phyloP scores from a whole-genome alignment of 2,888 invertebrate species.

The Plagodis dolabraria region DNA sequence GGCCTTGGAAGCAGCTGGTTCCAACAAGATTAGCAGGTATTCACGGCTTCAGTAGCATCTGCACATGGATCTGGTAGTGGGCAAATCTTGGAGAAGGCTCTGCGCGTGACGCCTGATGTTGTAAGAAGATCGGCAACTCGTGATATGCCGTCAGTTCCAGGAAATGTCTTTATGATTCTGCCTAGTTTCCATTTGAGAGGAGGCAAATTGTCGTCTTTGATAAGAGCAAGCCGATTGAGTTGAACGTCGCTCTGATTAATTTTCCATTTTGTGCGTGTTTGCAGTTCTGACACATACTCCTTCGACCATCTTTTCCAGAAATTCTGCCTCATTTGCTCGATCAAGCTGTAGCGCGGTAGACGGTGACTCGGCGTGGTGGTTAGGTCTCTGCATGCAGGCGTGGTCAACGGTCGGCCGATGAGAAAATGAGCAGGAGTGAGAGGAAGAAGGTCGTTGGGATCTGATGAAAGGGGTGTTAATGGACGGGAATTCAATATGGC shows the following conservation, averaged over 20 bases:
- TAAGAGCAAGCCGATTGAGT: conserved; percentile 25
- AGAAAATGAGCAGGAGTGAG: conserved; percentile 52
- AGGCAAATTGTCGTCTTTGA: conserved; percentile 35
- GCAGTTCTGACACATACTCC: conserved; percentile 39
- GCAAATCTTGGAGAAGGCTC: conserved; percentile 23
- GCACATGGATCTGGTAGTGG: conserved; percentile 11
- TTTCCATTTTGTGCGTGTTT: conserved; percentile 37
- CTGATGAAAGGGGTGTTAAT: conserved; percentile 34
- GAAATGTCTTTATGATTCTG: conserved; percentile 22
- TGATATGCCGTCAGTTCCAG: conserved; percentile 33
- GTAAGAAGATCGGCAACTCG: conserved; percentile 38
- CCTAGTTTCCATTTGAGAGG: conserved; percentile 38
- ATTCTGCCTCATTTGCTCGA: conserved; percentile 27
- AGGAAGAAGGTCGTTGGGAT: conserved; percentile 37
- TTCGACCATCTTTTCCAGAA: conserved; percentile 33
- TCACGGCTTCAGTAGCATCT: not conserved
- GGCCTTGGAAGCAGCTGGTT: conserved; percentile 13
- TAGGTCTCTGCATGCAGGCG: conserved; percentile 15
- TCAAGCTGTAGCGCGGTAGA: conserved; percentile 20
- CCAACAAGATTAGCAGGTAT: not conserved
- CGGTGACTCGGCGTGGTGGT: not conserved
- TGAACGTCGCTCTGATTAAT: conserved; percentile 6
- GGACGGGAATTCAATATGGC: conserved; percentile 42
- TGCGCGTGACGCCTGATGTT: conserved; percentile 22
- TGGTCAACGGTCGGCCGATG: conserved; percentile 28